These are phyloP conservation scores for Acleris emargana DNA, from an alignment of 2,888 invertebrate species.

Conservation along the genomic window DNA sequence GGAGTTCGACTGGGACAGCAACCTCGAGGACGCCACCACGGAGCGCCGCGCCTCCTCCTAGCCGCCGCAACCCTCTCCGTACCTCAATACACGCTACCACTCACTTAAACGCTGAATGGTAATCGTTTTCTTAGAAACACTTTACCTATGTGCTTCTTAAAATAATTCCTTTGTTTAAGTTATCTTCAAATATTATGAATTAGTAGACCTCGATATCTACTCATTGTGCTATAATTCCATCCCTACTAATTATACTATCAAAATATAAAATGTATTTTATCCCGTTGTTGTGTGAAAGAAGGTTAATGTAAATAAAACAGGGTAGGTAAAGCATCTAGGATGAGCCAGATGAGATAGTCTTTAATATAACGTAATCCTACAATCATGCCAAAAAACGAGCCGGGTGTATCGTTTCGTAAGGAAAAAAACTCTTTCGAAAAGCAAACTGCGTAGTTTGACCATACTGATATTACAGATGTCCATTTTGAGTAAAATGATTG, in stretches of 20 bases:
- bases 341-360: constrained; percentile 67
- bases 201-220: constrained; percentile 41
- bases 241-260: constrained; percentile 50
- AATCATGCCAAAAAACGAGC: constrained; percentile 30
- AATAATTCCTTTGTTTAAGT: constrained; percentile 15
- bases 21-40: constrained; percentile 87
- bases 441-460: too few relatives aligned
- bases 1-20: constrained; percentile 95
- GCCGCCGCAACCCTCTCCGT: constrained; percentile 33
- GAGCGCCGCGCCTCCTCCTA: constrained; percentile 50
- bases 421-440: too few relatives aligned
- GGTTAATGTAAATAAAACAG: constrained; percentile 66
- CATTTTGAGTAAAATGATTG: too few relatives aligned
- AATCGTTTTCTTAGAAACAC: constrained; percentile 13
- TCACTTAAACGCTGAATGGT: constrained; percentile 16
- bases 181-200: constrained; percentile 18
- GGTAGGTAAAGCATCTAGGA: constrained; percentile 70
- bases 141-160: constrained; percentile 16
- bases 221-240: constrained; percentile 63
- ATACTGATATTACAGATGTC: too few relatives aligned
- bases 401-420: too few relatives aligned
- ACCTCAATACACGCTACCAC: constrained; percentile 34
- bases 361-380: constrained; percentile 45
- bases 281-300: constrained; percentile 53
- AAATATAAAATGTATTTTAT: constrained; percentile 45